Percentiles rank a stretch among this genome's conserved stretches.
Conservation (phyloP, 2,797 vertebrate genomes). For the Pseudochirops corinnae region DNA sequence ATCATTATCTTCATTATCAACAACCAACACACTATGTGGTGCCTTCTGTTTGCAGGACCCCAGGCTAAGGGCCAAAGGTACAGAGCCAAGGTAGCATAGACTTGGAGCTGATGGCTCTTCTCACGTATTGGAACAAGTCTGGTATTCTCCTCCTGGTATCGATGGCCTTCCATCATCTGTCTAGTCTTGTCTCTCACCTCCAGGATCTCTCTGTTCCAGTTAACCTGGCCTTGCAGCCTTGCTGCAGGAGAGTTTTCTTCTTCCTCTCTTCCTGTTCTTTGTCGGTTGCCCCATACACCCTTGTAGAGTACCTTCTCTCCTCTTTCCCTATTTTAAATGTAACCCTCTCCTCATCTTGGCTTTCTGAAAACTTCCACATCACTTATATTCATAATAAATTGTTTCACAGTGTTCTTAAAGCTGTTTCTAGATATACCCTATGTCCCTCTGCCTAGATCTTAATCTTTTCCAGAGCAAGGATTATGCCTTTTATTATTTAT, state of each 20-base stretch:
- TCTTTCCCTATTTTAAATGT: neutral
- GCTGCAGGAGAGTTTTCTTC: neutral
- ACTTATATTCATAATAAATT: neutral
- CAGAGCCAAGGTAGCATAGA: neutral
- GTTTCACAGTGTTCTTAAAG: neutral
- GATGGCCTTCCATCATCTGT: neutral
- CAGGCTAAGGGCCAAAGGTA: neutral
- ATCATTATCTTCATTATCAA: rapidly evolving
- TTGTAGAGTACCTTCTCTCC: neutral
- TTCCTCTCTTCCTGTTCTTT: neutral
- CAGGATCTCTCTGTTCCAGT: neutral
- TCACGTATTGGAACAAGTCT: neutral
- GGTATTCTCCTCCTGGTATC: neutral
- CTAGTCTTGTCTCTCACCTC: neutral
- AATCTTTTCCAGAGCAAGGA: neutral
- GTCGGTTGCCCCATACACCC: neutral
- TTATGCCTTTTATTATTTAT: neutral
- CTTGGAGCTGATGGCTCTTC: neutral
- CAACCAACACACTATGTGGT: neutral
- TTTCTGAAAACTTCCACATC: neutral
- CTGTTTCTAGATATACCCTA: neutral
- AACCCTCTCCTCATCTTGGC: neutral
- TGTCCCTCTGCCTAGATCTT: neutral
- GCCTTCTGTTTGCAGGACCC: neutral
- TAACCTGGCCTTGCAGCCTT: neutral